These are phyloP conservation scores for Spodoptera frugiperda DNA, from an alignment of 1,140 invertebrate genomes.

Conservation along the genomic window DNA sequence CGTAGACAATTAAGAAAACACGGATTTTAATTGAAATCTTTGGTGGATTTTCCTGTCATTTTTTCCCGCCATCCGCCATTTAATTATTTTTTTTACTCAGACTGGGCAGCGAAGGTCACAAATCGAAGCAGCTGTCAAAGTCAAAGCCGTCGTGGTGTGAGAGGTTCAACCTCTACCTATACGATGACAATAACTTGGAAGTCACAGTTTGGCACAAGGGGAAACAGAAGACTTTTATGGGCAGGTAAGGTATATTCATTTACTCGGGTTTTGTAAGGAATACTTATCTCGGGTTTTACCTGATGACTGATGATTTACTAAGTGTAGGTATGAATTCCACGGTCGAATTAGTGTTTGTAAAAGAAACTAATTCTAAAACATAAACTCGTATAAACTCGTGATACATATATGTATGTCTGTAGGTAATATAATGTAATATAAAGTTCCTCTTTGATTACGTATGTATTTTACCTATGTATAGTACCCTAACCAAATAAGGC, in stretches of 20 bases:
- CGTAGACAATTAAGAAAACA: not conserved
- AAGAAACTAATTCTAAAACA: no score
- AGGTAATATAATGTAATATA: no score
- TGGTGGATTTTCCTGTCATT: not conserved
- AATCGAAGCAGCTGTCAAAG: constrained; percentile 78
- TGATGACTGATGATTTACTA: no score
- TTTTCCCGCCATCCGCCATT: not conserved
- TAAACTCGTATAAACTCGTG: no score
- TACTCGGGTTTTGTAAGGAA: no score
- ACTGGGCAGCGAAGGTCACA: constrained; percentile 75
- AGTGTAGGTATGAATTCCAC: no score
- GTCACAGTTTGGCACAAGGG: constrained; percentile 79
- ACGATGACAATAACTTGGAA: constrained; percentile 75
- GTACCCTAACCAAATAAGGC: no score
- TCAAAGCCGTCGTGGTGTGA: constrained; percentile 76
- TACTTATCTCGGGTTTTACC: no score
- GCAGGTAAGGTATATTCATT: constrained; percentile 63
- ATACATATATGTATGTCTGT: no score
- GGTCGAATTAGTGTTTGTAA: no score
- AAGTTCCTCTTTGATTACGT: no score
- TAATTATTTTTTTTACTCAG: constrained; percentile 52
- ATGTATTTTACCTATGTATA: no score
- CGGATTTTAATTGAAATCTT: not conserved
- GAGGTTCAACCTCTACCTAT: constrained; percentile 75
- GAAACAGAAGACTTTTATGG: constrained; percentile 81